Base-by-base conservation (phyloP, 2,888 invertebrate species). In the Mechanitis mazaeus region DNA sequence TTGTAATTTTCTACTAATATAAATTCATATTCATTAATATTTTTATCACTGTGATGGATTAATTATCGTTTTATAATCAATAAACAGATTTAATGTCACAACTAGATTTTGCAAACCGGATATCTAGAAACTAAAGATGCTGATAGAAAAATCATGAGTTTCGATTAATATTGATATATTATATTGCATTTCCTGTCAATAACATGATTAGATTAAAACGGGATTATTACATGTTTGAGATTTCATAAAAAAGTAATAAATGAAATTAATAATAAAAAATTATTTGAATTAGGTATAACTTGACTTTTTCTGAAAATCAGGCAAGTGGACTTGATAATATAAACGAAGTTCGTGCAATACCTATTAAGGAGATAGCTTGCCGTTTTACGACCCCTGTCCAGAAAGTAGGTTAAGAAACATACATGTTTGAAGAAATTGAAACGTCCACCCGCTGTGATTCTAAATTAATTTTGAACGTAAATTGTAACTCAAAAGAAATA, bases 331-430 rank as follows among this genome's bases (percentile, higher is more conserved):
- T 80, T 76, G 76, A 76, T 75, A 76, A 75, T 75, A 76, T 74
- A 77, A 75, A 72, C 74, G 77, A 76, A 76, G 75, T 75, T 85
- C 85, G 82, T 86, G 85, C 76, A 77, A 78, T 79, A 73, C 83
- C 83, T 84, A 84, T 83, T 86, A 84, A 68, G 83, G 85, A 20
- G 20, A 20, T 74, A 70, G 71, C 71, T 75, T 73, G 68, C 72
- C 71, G 70, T 72, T 80, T 80, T 80, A 79, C 76, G 80, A 79
- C 75, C 78, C 76, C 69, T 73, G 71, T 68, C 74, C 72, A 74
- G 81, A 83, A 83, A 77, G 76, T 79, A 75, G 76, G 80, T 83
- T 84, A 78, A 80, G 79, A 78, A 79, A 81, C 75, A 71, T 72
- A 69, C 72, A 74, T 73, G 69, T 68, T 68, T 75, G 72, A 74